Evolutionary conservation across 1,140 invertebrate species (phyloP).

Genomic region (Caenorhabditis tropicalis): DNA sequence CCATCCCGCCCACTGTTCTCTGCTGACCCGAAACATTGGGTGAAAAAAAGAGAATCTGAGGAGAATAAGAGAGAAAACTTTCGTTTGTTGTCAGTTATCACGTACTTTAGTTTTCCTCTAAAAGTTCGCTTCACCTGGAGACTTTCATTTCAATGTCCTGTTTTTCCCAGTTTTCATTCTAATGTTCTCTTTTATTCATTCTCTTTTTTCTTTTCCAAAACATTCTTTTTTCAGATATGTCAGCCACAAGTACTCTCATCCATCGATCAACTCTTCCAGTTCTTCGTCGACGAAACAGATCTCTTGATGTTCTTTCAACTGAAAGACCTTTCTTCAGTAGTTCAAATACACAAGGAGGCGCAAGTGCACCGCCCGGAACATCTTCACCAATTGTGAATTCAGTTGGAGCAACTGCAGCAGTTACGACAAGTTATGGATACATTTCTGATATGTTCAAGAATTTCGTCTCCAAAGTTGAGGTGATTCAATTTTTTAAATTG

Average conservation of each 20-base stretch:
- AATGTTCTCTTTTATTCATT: not conserved
- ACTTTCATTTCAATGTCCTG: no score
- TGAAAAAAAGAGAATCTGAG: not conserved
- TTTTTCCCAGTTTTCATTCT: not conserved
- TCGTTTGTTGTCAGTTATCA: conserved; percentile 10
- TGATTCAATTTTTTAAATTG: not conserved
- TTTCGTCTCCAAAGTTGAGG: conserved; percentile 19
- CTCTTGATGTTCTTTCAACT: not conserved
- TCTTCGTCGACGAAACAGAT: not conserved
- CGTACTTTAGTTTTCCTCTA: not conserved
- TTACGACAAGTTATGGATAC: conserved; percentile 10
- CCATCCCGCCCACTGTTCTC: not conserved
- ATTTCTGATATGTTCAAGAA: conserved; percentile 36
- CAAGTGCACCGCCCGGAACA: not conserved
- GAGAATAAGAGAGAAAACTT: not conserved
- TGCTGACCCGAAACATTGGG: conserved; percentile 19
- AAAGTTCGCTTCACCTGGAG: not conserved
- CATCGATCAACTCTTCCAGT: conserved; percentile 16
- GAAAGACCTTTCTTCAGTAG: conserved; percentile 8
- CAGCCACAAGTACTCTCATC: conserved; percentile 12
- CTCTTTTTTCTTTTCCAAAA: not conserved
- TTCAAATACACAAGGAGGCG: conserved; percentile 9
- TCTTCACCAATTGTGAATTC: not conserved
- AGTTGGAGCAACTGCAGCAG: not conserved
- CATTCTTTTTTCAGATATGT: not conserved